Conservation (phyloP, 2,888 invertebrate species). For the Eristalis intricaria region DNA sequence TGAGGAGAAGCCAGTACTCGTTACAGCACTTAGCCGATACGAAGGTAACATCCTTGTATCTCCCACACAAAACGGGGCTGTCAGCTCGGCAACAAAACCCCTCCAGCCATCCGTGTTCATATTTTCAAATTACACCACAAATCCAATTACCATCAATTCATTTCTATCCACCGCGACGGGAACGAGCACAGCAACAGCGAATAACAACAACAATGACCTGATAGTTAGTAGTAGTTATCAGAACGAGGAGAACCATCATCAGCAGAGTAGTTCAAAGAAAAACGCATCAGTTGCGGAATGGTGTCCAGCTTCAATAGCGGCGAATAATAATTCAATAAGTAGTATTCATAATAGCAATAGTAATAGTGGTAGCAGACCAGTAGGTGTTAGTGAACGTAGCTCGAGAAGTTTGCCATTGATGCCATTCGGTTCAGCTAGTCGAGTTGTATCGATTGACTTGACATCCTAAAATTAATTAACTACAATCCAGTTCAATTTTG, state of each 20-base stretch:
- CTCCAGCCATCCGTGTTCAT: constrained; percentile 79
- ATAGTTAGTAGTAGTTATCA: constrained; percentile 73
- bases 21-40: constrained; percentile 27
- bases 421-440: constrained; percentile 76
- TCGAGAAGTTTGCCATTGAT: constrained; percentile 75
- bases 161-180: constrained; percentile 57
- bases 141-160: constrained; percentile 72
- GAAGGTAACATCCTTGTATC: constrained; percentile 73
- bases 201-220: constrained; percentile 73
- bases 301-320: constrained; percentile 74
- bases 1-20: background rate
- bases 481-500: background rate
- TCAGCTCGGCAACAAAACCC: constrained; percentile 75
- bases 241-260: constrained; percentile 77
- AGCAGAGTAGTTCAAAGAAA: constrained; percentile 62
- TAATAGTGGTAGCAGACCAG: constrained; percentile 68
- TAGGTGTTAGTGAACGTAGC: constrained; percentile 68
- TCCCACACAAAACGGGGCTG: constrained; percentile 58
- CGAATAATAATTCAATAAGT: constrained; percentile 59
- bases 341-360: constrained; percentile 73
- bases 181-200: constrained; percentile 59
- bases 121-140: constrained; percentile 79
- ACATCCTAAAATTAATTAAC: constrained; percentile 76
- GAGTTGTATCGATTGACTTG: constrained; percentile 80
- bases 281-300: constrained; percentile 63